Percentiles rank a stretch among this genome's conserved stretches.
These are phyloP conservation scores for Nebria salina DNA, from an alignment of 2,888 invertebrate species.

Conservation along the genomic window DNA sequence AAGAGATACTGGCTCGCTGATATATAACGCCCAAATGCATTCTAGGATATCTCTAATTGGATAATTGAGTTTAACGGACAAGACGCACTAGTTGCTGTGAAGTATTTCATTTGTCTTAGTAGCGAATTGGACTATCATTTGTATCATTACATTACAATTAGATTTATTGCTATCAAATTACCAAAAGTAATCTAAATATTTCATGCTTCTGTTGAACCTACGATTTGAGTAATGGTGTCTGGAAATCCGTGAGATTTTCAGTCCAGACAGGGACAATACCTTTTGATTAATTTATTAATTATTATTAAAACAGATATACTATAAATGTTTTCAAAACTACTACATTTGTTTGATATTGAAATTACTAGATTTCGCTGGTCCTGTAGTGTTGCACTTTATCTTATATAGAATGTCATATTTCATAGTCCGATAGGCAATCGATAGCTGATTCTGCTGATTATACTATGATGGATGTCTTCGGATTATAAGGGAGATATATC, in stretches of 20 bases:
- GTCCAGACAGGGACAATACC: no score
- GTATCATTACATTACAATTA: background rate
- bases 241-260: no score
- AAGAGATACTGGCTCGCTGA: background rate
- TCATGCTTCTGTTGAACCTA: background rate
- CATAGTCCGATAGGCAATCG: slow-evolving; percentile 24
- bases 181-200: background rate
- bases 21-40: background rate
- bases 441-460: slow-evolving; percentile 8
- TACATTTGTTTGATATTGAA: no score
- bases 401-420: slow-evolving; percentile 18
- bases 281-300: no score
- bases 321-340: no score
- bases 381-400: no score
- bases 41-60: background rate
- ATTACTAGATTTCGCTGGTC: no score
- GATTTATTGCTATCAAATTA: background rate
- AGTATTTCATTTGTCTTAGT: background rate
- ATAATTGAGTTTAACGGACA: background rate
- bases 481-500: slow-evolving; percentile 32
- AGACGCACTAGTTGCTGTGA: background rate
- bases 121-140: background rate
- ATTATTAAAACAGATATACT: no score
- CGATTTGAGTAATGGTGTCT: no score
- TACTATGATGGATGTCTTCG: slow-evolving; percentile 34